phyloP scores from a whole-genome alignment of 2,113 vertebrate species.

The Motacilla alba region DNA sequence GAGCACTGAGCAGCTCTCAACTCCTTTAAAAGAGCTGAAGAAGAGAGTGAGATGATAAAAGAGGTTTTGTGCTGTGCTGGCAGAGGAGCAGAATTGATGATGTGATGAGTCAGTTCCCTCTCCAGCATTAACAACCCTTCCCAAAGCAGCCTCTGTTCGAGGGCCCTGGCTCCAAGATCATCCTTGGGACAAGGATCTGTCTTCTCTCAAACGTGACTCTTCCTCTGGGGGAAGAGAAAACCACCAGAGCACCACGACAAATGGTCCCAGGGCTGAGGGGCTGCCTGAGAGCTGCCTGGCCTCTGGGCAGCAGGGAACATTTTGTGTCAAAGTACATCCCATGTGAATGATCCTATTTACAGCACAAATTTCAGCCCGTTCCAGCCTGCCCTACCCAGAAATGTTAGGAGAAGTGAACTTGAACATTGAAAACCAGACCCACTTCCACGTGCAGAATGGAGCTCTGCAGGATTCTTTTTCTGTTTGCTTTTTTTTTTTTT shows the following conservation, averaged over 20 bases:
- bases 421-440: neutral
- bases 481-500: neutral
- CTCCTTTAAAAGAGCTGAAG: neutral
- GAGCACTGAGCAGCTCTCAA: neutral
- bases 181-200: slow-evolving; percentile 17
- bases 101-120: slow-evolving; percentile 42
- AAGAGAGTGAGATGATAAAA: neutral
- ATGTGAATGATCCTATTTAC: neutral
- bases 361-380: neutral
- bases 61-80: slow-evolving; percentile 33
- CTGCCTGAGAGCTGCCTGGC: neutral
- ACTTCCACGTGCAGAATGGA: neutral
- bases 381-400: neutral
- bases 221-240: neutral
- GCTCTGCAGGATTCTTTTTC: neutral
- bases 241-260: neutral
- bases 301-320: neutral
- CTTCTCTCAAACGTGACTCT: neutral
- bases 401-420: neutral
- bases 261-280: neutral
- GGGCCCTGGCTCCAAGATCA: neutral
- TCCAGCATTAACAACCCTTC: neutral
- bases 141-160: slow-evolving; percentile 19
- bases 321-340: neutral
- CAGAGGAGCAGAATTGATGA: slow-evolving; percentile 28